Conservation (phyloP, 2,888 invertebrate species). For the Lepidonotus clava region DNA sequence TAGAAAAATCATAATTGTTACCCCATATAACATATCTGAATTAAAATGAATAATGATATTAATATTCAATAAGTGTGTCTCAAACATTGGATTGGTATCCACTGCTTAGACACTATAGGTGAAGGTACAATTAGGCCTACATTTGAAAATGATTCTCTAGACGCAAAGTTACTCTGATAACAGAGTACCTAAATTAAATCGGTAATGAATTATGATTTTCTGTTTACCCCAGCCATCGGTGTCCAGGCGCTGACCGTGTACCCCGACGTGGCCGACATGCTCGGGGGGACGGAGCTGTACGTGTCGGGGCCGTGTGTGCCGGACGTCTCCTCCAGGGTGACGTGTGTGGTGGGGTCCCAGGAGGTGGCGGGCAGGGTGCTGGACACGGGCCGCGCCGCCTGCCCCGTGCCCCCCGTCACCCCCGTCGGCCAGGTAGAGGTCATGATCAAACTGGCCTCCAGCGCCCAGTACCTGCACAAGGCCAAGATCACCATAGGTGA, state of each 20-base stretch:
- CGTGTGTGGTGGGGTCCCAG: conserved; percentile 34
- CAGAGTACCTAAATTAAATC: too few species aligned
- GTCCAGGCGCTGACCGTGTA: conserved; percentile 34
- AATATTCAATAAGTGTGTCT: too few species aligned
- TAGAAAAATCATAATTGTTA: too few species aligned
- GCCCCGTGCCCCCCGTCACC: neutral
- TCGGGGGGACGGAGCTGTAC: conserved; percentile 49
- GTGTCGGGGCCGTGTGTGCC: conserved; percentile 53
- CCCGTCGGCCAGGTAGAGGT: neutral
- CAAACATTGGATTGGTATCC: too few species aligned
- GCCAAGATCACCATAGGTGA: neutral
- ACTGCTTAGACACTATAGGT: too few species aligned
- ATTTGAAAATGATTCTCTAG: too few species aligned
- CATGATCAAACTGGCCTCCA: neutral
- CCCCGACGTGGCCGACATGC: conserved; percentile 44
- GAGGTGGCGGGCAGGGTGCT: conserved; percentile 42
- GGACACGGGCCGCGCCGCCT: neutral
- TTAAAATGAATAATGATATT: too few species aligned
- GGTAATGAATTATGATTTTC: too few species aligned
- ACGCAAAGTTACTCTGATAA: too few species aligned
- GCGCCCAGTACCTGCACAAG: neutral
- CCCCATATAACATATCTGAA: too few species aligned
- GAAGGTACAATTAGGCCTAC: too few species aligned
- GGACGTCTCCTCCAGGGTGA: neutral
- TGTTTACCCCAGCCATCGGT: neutral